Percentiles rank a stretch among this genome's conserved stretches.
phyloP scores from a whole-genome alignment of 2,113 vertebrate genomes.

The Tiliqua scincoides region DNA sequence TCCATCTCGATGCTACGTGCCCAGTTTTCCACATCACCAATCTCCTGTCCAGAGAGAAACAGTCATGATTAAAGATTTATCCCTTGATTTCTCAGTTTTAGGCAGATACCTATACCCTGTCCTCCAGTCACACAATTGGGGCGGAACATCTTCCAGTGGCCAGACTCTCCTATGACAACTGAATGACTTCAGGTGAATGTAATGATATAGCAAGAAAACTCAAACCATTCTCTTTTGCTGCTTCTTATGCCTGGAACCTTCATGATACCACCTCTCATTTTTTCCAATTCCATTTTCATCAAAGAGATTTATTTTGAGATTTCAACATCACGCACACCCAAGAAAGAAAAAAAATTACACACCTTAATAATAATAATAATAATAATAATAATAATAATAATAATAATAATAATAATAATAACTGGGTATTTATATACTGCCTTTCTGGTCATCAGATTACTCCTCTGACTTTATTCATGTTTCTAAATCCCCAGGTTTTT shows the following conservation, averaged over 20 bases:
- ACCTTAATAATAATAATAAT: too few relatives aligned
- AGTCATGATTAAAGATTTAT: neutral
- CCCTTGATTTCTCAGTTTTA: neutral
- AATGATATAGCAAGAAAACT: neutral
- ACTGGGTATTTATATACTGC: too few relatives aligned
- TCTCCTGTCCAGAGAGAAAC: slow-evolving; percentile 80
- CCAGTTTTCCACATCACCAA: slow-evolving; percentile 97
- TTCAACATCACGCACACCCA: too few relatives aligned
- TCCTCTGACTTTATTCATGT: too few relatives aligned
- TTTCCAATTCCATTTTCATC: neutral
- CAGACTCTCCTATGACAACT: neutral
- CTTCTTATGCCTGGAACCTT: neutral
- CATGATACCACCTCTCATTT: neutral
- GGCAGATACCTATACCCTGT: neutral
- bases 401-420: too few relatives aligned
- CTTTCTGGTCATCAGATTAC: too few relatives aligned
- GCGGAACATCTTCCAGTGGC: neutral
- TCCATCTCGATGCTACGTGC: slow-evolving; percentile 96
- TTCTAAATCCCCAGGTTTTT: too few relatives aligned
- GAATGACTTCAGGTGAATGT: neutral
- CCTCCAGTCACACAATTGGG: neutral
- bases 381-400: too few relatives aligned
- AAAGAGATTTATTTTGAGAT: too few relatives aligned
- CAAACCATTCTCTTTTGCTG: neutral
- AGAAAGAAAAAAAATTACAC: too few relatives aligned